These are phyloP conservation scores for Thripadectes ignobilis DNA, from an alignment of 2,797 vertebrate genomes.

Conservation along the genomic window DNA sequence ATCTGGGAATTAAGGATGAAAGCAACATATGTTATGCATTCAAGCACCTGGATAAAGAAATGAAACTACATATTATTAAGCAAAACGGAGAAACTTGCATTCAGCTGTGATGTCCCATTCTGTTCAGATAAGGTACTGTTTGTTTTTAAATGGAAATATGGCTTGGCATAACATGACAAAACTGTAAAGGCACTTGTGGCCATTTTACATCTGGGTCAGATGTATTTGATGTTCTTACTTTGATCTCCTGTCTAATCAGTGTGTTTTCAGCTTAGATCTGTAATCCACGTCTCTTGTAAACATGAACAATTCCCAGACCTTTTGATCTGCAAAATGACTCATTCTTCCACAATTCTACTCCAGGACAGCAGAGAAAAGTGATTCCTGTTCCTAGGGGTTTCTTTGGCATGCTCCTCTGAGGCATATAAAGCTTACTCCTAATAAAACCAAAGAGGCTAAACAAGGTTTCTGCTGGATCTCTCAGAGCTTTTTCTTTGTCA, in stretches of 20 bases:
- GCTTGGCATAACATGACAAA: conserved; percentile 61
- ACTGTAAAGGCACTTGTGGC: conserved; percentile 16
- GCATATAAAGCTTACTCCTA: not conserved
- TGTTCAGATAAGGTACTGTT: conserved; percentile 45
- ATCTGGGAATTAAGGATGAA: conserved; percentile 53
- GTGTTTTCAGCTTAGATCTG: conserved; percentile 76
- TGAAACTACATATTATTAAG: conserved; percentile 1
- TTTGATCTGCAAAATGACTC: conserved; percentile 79
- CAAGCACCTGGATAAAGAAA: conserved; percentile 58
- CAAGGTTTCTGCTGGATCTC: not conserved
- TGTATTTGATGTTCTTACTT: conserved; percentile 79
- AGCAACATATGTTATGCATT: conserved; percentile 56
- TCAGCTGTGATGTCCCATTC: conserved; percentile 33
- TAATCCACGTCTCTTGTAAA: conserved; percentile 74
- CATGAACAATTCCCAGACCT: conserved; percentile 67
- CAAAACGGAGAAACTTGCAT: not conserved
- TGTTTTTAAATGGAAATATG: conserved; percentile 66
- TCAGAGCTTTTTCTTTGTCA: not conserved
- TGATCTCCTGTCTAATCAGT: conserved; percentile 77
- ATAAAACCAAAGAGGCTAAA: not conserved
- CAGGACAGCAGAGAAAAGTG: conserved; percentile 6
- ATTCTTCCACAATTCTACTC: conserved; percentile 48
- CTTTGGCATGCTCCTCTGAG: not conserved
- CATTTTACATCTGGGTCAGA: conserved; percentile 71
- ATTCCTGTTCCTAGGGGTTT: conserved; percentile 1